Percentiles rank a stretch among this genome's conserved stretches.
Evolutionary conservation across 1,140 invertebrate species (phyloP).

Genomic region (Scaptomyza hsui): DNA sequence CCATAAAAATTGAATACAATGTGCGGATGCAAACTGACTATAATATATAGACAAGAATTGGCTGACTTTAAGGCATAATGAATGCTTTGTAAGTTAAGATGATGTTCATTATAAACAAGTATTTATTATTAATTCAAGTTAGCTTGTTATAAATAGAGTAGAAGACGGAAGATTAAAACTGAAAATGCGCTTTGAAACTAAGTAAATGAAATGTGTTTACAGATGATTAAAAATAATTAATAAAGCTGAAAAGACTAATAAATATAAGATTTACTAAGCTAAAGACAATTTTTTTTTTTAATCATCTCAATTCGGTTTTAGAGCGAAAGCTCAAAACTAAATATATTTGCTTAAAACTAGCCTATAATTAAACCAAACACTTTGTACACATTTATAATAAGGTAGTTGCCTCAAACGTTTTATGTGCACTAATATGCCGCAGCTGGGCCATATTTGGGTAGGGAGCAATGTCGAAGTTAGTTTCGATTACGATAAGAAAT

Average conservation of each 20-base stretch:
- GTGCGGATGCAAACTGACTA: neutral
- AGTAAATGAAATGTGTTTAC: too few species aligned
- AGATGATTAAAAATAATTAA: too few species aligned
- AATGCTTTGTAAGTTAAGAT: conserved; percentile 12
- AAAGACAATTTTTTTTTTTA: too few species aligned
- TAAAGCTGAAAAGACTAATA: too few species aligned
- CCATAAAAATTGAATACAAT: conserved; percentile 30
- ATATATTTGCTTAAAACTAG: too few species aligned
- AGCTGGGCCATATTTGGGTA: conserved; percentile 5
- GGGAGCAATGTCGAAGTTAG: conserved; percentile 49
- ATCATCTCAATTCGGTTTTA: too few species aligned
- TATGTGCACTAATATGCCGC: conserved; percentile 37
- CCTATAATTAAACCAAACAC: too few species aligned
- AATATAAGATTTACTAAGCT: too few species aligned
- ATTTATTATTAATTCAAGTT: neutral
- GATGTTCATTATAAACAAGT: neutral
- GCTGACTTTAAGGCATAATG: neutral
- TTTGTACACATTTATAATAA: too few species aligned
- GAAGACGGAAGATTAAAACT: too few species aligned
- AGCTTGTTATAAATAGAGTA: neutral
- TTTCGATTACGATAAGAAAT: conserved; percentile 73
- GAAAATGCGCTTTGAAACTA: neutral
- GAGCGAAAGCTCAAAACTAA: too few species aligned
- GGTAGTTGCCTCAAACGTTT: neutral
- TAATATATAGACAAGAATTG: neutral